Base-by-base conservation (phyloP, 2,797 vertebrate species). In the Peromyscus nudipes region DNA sequence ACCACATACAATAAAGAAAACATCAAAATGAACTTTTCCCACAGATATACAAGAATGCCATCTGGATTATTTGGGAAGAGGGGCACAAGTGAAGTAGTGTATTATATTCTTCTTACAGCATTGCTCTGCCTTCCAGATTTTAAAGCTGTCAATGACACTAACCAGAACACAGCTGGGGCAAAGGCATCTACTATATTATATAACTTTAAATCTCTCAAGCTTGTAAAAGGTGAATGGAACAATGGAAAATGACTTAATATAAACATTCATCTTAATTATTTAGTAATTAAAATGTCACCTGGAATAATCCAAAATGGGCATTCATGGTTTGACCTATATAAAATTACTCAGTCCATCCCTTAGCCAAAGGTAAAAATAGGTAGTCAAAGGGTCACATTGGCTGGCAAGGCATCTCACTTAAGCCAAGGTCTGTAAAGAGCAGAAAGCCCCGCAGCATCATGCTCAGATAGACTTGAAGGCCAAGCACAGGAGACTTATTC, bases 1-100 rank as follows among this genome's bases (percentile, higher is more conserved):
- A 52, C 19, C 49, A 89, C 17, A 49, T 2, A 19, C 6, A 46
- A 4, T 91, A 65, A 76, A 92, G 87, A 84, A 4, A 21, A 90
- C 1, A 31, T 46, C 52, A 93, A 25, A 94, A 93, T 27, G 55
- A 89, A 62, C n/a, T 67, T 95, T 90, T 62, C 49, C 73, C n/a
- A 89, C 52, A 93, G 94, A 91, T 52, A 60, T 0, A 62, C 16
- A 93, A 29, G 52, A 77, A 81, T 0, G 8, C 31, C 37, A 19
- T 67, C 14, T 76, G 86, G 2, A 46, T 23, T 75, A 62, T 37
- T 77, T 89, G 55, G 49, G 23, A 55, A 52, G 7, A 69, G 21
- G 43, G 14, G 1, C 46, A 40, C 73, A 86, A 67, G 83, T 43
- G 82, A 65, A 86, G 11, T 10, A 80, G 31, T 34, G 6, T 21